These are phyloP conservation scores for Spilarctia lutea DNA, from an alignment of 2,888 invertebrate species.

Conservation along the genomic window DNA sequence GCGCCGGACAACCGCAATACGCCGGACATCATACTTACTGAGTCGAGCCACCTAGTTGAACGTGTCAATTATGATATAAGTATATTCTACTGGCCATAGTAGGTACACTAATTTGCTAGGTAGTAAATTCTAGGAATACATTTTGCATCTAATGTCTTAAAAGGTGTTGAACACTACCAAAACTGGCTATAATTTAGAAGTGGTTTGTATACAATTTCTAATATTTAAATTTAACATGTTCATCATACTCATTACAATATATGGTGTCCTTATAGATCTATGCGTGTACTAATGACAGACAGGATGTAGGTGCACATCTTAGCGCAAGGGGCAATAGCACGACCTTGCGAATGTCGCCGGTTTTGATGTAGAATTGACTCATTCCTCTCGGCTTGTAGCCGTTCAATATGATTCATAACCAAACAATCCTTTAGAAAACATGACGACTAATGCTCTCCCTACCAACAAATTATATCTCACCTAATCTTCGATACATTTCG, in stretches of 20 bases:
- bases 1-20: slow-evolving; percentile 45
- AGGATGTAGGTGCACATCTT: slow-evolving; percentile 58
- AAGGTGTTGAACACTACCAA: not conserved
- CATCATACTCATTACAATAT: not conserved
- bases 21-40: slow-evolving; percentile 26
- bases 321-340: slow-evolving; percentile 61
- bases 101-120: not conserved
- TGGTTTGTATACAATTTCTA: not conserved
- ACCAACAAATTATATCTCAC: slow-evolving; percentile 42
- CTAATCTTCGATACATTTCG: slow-evolving; percentile 28
- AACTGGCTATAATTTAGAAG: not conserved
- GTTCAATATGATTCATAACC: slow-evolving; percentile 58
- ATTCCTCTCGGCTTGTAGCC: slow-evolving; percentile 43
- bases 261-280: slow-evolving; percentile 19
- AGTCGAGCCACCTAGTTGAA: slow-evolving; percentile 34
- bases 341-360: slow-evolving; percentile 78
- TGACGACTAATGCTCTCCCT: slow-evolving; percentile 24
- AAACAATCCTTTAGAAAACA: slow-evolving; percentile 46
- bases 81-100: not conserved
- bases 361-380: slow-evolving; percentile 66
- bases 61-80: slow-evolving; percentile 22
- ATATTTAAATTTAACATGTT: not conserved
- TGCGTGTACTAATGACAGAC: slow-evolving; percentile 46
- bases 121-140: not conserved
- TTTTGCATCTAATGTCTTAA: not conserved